Percentiles rank a stretch among this genome's conserved stretches.
Conservation (phyloP, 2,888 invertebrate genomes). For the Drosophila anomelani region DNA sequence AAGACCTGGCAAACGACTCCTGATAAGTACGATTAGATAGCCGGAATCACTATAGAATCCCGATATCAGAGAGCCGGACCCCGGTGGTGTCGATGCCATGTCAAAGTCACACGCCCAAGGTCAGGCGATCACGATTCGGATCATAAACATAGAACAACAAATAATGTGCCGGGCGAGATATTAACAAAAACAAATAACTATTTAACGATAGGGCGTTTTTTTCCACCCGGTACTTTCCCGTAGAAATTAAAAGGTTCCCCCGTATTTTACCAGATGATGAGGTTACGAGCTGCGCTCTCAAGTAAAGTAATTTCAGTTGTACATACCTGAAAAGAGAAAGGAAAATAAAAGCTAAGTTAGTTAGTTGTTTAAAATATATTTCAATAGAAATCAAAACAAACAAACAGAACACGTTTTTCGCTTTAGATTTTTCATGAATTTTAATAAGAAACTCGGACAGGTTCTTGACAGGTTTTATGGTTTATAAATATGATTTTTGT, state of each 20-base stretch:
- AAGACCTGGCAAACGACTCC: background rate
- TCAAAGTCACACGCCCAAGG: slow-evolving; percentile 24
- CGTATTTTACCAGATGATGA: slow-evolving; percentile 8
- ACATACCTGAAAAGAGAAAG: slow-evolving; percentile 23
- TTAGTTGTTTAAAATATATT: too few relatives aligned
- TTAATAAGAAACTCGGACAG: background rate
- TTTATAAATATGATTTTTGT: background rate
- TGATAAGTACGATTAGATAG: slow-evolving; percentile 36
- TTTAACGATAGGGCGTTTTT: background rate
- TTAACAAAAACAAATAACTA: background rate
- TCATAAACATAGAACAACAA: slow-evolving; percentile 17
- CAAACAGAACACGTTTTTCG: slow-evolving; percentile 8
- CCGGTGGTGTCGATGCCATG: slow-evolving; percentile 22
- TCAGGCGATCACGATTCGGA: slow-evolving; percentile 13
- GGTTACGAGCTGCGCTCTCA: background rate
- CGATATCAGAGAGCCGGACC: slow-evolving; percentile 17
- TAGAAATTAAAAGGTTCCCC: background rate
- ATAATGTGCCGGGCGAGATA: background rate
- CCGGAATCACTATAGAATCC: slow-evolving; percentile 7
- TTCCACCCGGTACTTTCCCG: slow-evolving; percentile 8
- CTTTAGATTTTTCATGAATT: slow-evolving; percentile 8
- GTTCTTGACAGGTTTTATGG: slow-evolving; percentile 10
- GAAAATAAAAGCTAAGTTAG: background rate
- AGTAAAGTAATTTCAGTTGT: background rate
- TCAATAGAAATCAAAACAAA: background rate